phyloP scores from a whole-genome alignment of 2,797 vertebrate genomes.

The Micropoecilia bifurca region DNA sequence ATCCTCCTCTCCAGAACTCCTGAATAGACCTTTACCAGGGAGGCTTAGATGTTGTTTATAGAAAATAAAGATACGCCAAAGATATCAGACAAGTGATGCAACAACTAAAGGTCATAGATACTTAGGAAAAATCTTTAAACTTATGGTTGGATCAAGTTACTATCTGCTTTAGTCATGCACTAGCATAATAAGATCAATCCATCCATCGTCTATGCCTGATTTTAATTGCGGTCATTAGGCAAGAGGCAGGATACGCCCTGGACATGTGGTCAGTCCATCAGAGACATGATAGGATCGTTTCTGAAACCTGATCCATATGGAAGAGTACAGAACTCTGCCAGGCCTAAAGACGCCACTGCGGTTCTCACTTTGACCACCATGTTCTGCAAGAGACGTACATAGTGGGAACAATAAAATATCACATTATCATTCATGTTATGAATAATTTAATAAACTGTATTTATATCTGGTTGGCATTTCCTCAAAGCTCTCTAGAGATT shows the following conservation, averaged over 20 bases:
- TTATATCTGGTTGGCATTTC: constrained; percentile 32
- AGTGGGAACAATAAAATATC: constrained; percentile 20
- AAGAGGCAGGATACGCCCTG: background rate
- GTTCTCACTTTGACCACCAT: constrained; percentile 18
- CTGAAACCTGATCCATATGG: background rate
- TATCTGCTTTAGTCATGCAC: background rate
- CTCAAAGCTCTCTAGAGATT: constrained; percentile 10
- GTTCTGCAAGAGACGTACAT: background rate
- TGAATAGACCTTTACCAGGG: too few relatives aligned
- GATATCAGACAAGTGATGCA: background rate
- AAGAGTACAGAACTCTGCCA: background rate
- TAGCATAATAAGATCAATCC: background rate
- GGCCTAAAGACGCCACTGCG: background rate
- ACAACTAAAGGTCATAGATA: background rate
- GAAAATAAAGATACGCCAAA: background rate
- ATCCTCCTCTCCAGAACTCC: too few relatives aligned
- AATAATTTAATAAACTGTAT: constrained; percentile 31
- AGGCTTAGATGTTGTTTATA: background rate
- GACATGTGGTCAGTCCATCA: background rate
- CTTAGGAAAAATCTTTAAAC: background rate
- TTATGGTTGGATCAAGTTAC: background rate
- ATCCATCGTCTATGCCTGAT: background rate
- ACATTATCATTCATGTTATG: constrained; percentile 20
- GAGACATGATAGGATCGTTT: background rate
- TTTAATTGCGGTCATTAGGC: background rate